Evolutionary conservation across 2,797 vertebrate species (phyloP).

Genomic region (Denticeps clupeoides): DNA sequence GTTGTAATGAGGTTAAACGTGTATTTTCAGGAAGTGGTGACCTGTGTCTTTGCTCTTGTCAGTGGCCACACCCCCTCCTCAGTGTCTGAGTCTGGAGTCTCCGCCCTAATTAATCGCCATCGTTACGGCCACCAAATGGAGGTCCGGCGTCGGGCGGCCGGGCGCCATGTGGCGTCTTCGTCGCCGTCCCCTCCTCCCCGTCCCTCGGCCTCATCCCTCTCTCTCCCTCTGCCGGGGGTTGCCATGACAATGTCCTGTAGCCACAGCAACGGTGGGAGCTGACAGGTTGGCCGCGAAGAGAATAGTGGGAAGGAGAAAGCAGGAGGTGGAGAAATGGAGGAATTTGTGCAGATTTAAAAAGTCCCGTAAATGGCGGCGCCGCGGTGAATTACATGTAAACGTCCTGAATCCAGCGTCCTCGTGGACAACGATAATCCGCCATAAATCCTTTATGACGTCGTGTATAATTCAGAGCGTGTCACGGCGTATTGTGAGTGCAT

Average conservation of each 20-base stretch:
- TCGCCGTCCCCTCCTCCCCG: conserved; percentile 1
- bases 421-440: neutral
- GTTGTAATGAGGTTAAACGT: conserved; percentile 32
- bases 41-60: conserved; percentile 20
- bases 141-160: no score
- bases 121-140: conserved; percentile 10
- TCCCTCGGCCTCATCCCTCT: conserved; percentile 7
- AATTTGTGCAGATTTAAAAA: conserved; percentile 3
- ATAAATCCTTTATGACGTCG: conserved; percentile 1
- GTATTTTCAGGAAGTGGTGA: conserved; percentile 29
- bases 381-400: no score
- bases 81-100: no score
- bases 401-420: neutral
- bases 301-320: neutral
- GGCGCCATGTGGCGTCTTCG: neutral
- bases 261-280: conserved; percentile 25
- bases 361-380: no score
- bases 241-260: conserved; percentile 24
- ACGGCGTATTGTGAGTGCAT: conserved; percentile 2
- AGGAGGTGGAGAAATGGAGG: conserved; percentile 5
- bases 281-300: conserved; percentile 19
- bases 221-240: conserved; percentile 16
- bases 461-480: conserved; percentile 2
- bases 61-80: neutral
- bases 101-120: conserved; percentile 9